Percentiles rank a stretch among this genome's conserved stretches.
Evolutionary conservation across 2,888 invertebrate species (phyloP).

Genomic region (Scrobipalpa costella): DNA sequence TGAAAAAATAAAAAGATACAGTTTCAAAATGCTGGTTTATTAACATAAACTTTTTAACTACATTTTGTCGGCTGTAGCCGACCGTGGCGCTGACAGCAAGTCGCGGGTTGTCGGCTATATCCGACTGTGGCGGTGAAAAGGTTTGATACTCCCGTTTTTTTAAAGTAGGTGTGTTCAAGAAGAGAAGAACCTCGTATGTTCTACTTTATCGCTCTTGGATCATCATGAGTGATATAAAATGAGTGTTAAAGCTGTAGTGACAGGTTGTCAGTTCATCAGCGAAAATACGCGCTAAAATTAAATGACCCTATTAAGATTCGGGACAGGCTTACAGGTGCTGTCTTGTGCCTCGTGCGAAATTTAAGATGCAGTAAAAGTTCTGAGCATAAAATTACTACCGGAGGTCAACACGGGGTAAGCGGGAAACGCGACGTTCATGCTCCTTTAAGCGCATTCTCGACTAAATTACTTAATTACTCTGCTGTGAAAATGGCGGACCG

Average conservation of each 20-base stretch:
- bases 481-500: background rate
- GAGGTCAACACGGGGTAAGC: slow-evolving; percentile 4
- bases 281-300: background rate
- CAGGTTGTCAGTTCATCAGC: no score
- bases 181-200: no score
- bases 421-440: slow-evolving; percentile 3
- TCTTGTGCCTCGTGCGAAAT: background rate
- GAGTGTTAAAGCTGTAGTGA: background rate
- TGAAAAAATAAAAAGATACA: no score
- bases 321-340: background rate
- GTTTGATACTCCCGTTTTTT: no score
- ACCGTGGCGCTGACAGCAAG: no score
- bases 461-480: slow-evolving; percentile 20
- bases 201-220: no score
- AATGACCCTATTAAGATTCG: background rate
- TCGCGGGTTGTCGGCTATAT: no score
- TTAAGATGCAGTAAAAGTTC: slow-evolving; percentile 13
- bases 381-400: slow-evolving; percentile 13
- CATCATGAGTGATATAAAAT: background rate
- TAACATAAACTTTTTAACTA: no score
- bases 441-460: slow-evolving; percentile 1
- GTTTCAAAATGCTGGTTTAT: no score
- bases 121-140: no score
- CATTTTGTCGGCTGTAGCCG: no score
- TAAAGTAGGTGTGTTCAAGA: no score